Percentiles rank a stretch among this genome's conserved stretches.
Evolutionary conservation across 2,113 vertebrate genomes (phyloP).

Genomic region (Paramisgurnus dabryanus): DNA sequence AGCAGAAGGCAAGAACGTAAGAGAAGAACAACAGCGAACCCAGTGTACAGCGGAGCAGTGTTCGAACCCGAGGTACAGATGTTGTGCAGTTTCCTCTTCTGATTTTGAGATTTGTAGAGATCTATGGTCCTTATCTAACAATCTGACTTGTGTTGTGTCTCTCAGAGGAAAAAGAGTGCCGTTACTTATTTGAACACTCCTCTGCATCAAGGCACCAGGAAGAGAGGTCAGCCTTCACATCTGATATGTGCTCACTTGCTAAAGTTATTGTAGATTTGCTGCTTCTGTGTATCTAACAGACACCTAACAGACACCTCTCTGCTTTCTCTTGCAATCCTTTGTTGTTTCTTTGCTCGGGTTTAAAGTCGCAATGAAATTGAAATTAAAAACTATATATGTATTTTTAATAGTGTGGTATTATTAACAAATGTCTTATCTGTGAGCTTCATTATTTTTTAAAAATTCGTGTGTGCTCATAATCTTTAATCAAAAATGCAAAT

Average conservation of each 20-base stretch:
- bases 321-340: slow-evolving; percentile 32
- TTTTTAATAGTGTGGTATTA: no score
- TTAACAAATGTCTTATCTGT: no score
- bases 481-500: no score
- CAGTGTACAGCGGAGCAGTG: slow-evolving; percentile 95
- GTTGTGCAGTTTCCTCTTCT: neutral
- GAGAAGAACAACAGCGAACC: slow-evolving; percentile 96
- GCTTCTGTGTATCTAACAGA: slow-evolving; percentile 24
- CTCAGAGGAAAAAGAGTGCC: slow-evolving; percentile 96
- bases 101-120: neutral
- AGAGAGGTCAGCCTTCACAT: slow-evolving; percentile 86
- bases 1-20: slow-evolving; percentile 97
- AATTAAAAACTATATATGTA: no score
- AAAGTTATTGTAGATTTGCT: slow-evolving; percentile 21
- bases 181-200: slow-evolving; percentile 98
- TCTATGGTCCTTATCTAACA: neutral
- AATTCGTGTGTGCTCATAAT: no score
- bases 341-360: slow-evolving; percentile 6
- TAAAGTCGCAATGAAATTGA: no score
- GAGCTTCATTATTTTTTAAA: no score
- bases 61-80: slow-evolving; percentile 94
- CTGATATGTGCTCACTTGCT: neutral
- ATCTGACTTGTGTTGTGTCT: neutral
- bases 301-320: slow-evolving; percentile 24
- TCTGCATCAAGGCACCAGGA: slow-evolving; percentile 93